Percentiles rank a stretch among this genome's conserved stretches.
Evolutionary conservation across 2,888 invertebrate genomes (phyloP).

Genomic region (Agelastica alni): DNA sequence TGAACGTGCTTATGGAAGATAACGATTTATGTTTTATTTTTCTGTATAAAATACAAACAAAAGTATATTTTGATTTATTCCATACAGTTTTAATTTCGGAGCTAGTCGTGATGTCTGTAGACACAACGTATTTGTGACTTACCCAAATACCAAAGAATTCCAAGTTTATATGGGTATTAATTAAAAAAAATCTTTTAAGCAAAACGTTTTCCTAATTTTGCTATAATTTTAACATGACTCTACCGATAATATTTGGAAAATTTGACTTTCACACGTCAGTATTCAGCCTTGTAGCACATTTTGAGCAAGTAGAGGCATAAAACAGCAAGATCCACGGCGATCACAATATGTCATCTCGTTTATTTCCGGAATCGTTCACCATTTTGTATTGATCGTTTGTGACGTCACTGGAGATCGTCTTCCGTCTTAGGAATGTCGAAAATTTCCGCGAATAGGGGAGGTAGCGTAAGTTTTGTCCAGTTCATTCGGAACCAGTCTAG

Average conservation of each 20-base stretch:
- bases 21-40: too few relatives aligned
- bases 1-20: too few relatives aligned
- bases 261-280: conserved; percentile 33
- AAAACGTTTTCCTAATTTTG: conserved; percentile 14
- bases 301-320: conserved; percentile 50
- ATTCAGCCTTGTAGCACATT: conserved; percentile 43
- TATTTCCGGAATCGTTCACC: conserved; percentile 27
- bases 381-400: conserved; percentile 20
- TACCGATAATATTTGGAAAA: neutral
- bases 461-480: conserved; percentile 83
- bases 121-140: too few relatives aligned
- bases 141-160: too few relatives aligned
- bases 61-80: too few relatives aligned
- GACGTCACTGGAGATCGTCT: conserved; percentile 63
- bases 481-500: conserved; percentile 89
- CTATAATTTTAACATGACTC: neutral
- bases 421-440: conserved; percentile 92
- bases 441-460: conserved; percentile 94
- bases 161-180: too few relatives aligned
- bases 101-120: too few relatives aligned
- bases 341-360: conserved; percentile 30
- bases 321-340: conserved; percentile 41
- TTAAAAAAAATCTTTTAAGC: too few relatives aligned
- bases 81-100: too few relatives aligned
- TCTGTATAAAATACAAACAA: too few relatives aligned